phyloP scores from a whole-genome alignment of 1,140 invertebrate species.

The Thrips palmi region DNA sequence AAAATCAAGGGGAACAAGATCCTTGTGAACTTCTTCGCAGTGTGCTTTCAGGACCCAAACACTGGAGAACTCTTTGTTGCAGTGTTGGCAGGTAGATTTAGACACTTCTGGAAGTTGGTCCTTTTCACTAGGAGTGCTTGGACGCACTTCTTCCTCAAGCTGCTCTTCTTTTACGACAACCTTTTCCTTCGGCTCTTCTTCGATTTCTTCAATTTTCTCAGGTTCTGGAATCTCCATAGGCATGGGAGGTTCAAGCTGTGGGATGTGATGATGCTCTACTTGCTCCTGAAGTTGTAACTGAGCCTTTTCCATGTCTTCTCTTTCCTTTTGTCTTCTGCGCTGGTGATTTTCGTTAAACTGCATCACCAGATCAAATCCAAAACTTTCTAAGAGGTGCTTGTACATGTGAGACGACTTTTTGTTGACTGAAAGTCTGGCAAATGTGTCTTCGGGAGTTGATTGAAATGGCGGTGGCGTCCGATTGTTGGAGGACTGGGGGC shows the following conservation, averaged over 20 bases:
- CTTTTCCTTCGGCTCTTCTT: slow-evolving; percentile 28
- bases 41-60: slow-evolving; percentile 91
- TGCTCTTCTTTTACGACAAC: slow-evolving; percentile 28
- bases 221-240: slow-evolving; percentile 23
- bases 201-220: slow-evolving; percentile 24
- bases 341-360: slow-evolving; percentile 88
- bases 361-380: slow-evolving; percentile 90
- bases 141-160: too few relatives aligned
- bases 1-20: slow-evolving; percentile 72
- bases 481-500: slow-evolving; percentile 14
- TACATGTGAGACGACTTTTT: slow-evolving; percentile 66
- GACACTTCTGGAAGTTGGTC: slow-evolving; percentile 48
- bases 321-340: slow-evolving; percentile 33
- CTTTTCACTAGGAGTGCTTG: slow-evolving; percentile 35
- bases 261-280: too few relatives aligned
- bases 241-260: slow-evolving; percentile 31
- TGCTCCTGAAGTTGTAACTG: too few relatives aligned
- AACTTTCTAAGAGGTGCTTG: slow-evolving; percentile 77
- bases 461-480: slow-evolving; percentile 17
- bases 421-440: slow-evolving; percentile 25
- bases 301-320: slow-evolving; percentile 19
- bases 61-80: slow-evolving; percentile 85
- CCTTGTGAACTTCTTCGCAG: slow-evolving; percentile 85
- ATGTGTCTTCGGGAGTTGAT: slow-evolving; percentile 14
- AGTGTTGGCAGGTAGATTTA: slow-evolving; percentile 70